Evolutionary conservation across 2,113 vertebrate genomes (phyloP).

Genomic region (Beaufortia kweichowensis): DNA sequence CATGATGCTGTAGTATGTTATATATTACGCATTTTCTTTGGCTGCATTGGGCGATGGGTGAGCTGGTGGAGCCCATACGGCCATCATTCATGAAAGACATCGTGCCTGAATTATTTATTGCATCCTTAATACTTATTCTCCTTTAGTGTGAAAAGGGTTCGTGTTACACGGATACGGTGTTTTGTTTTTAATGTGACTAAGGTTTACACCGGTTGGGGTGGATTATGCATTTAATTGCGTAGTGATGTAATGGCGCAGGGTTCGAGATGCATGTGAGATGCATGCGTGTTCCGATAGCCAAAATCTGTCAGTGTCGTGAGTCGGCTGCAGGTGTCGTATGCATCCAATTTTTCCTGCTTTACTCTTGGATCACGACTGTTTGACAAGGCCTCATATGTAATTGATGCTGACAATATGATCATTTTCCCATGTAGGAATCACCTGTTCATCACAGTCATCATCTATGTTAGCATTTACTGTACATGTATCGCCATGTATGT

Average conservation of each 20-base stretch:
- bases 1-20: background rate
- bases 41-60: background rate
- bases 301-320: background rate
- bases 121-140: background rate
- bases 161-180: background rate
- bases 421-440: too few species aligned
- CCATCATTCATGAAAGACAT: slow-evolving; percentile 29
- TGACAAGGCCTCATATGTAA: background rate
- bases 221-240: background rate
- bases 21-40: background rate
- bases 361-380: background rate
- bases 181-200: background rate
- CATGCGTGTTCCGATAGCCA: slow-evolving; percentile 13
- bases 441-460: too few species aligned
- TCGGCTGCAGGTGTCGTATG: background rate
- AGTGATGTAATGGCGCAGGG: background rate
- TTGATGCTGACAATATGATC: background rate
- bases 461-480: too few species aligned
- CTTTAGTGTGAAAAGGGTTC: slow-evolving; percentile 10
- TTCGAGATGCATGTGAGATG: slow-evolving; percentile 38
- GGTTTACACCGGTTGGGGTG: background rate
- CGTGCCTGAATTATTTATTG: slow-evolving; percentile 26
- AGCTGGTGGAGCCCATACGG: background rate
- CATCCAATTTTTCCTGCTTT: background rate
- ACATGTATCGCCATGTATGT: too few species aligned